Evolutionary conservation across 2,888 invertebrate species (phyloP).

Genomic region (Acanthosepion esculentum): DNA sequence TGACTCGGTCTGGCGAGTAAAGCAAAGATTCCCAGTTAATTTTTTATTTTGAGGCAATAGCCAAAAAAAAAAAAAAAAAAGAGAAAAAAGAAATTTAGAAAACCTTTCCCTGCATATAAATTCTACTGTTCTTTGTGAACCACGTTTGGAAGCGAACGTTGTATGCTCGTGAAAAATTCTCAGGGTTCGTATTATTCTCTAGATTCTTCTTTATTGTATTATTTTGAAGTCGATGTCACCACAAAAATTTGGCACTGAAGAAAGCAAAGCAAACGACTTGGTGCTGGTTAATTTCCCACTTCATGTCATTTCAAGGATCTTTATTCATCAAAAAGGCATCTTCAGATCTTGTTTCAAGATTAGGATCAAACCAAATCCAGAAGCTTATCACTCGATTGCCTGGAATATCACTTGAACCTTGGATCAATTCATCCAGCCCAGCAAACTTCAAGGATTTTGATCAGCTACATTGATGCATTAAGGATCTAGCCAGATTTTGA

Average conservation of each 20-base stretch:
- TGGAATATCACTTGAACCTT: background rate
- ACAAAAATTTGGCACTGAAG: background rate
- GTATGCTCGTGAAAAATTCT: background rate
- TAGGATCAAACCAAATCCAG: background rate
- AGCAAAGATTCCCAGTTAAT: background rate
- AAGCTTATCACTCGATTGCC: background rate
- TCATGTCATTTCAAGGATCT: background rate
- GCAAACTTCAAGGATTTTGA: background rate
- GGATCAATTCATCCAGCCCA: background rate
- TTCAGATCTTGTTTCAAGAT: background rate
- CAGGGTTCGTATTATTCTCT: conserved; percentile 3
- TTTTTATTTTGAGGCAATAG: background rate
- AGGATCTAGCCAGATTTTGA: background rate
- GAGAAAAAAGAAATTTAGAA: background rate
- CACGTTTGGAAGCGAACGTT: background rate
- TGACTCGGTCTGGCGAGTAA: background rate
- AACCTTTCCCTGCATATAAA: conserved; percentile 3
- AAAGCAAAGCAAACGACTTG: background rate
- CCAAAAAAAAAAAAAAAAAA: background rate
- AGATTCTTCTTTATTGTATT: background rate
- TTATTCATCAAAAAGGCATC: background rate
- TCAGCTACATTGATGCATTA: background rate
- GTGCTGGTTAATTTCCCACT: background rate
- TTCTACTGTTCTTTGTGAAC: background rate
- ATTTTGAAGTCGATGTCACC: background rate